Evolutionary conservation across 2,888 invertebrate genomes (phyloP).

Genomic region (Sarcophaga carnaria): DNA sequence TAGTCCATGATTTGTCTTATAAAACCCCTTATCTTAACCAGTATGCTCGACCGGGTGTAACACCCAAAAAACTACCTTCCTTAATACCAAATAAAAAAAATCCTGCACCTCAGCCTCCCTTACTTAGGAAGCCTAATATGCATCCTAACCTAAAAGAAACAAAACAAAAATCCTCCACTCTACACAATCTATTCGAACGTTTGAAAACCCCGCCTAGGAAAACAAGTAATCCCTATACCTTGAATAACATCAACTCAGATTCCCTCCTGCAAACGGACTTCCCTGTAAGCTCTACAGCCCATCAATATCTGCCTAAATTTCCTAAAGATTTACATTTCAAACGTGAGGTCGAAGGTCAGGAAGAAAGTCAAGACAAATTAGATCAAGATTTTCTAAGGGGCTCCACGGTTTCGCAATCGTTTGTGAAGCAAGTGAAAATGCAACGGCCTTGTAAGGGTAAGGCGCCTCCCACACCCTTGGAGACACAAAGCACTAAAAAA

Average conservation of each 20-base stretch:
- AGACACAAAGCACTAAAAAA: slow-evolving; percentile 35
- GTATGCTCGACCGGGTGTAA: slow-evolving; percentile 71
- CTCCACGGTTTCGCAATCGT: slow-evolving; percentile 81
- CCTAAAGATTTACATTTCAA: slow-evolving; percentile 73
- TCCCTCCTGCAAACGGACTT: slow-evolving; percentile 71
- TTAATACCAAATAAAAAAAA: slow-evolving; percentile 71
- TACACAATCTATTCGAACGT: slow-evolving; percentile 78
- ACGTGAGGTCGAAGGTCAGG: slow-evolving; percentile 67
- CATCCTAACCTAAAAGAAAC: slow-evolving; percentile 64
- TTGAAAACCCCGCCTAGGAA: slow-evolving; percentile 69
- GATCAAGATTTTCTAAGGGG: slow-evolving; percentile 80
- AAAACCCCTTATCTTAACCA: slow-evolving; percentile 69
- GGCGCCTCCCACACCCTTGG: slow-evolving; percentile 73
- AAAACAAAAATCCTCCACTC: slow-evolving; percentile 75
- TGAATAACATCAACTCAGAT: slow-evolving; percentile 74
- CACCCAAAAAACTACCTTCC: slow-evolving; percentile 74
- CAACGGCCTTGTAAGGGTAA: slow-evolving; percentile 73
- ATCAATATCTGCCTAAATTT: slow-evolving; percentile 72
- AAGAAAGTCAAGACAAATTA: slow-evolving; percentile 69
- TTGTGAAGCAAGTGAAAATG: slow-evolving; percentile 78
- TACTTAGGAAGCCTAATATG: background rate
- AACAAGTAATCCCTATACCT: slow-evolving; percentile 51
- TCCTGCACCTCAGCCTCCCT: slow-evolving; percentile 74
- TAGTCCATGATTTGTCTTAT: slow-evolving; percentile 28
- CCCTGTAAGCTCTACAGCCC: background rate